phyloP scores from a whole-genome alignment of 1,140 invertebrate genomes.

The Ooceraea biroi region DNA sequence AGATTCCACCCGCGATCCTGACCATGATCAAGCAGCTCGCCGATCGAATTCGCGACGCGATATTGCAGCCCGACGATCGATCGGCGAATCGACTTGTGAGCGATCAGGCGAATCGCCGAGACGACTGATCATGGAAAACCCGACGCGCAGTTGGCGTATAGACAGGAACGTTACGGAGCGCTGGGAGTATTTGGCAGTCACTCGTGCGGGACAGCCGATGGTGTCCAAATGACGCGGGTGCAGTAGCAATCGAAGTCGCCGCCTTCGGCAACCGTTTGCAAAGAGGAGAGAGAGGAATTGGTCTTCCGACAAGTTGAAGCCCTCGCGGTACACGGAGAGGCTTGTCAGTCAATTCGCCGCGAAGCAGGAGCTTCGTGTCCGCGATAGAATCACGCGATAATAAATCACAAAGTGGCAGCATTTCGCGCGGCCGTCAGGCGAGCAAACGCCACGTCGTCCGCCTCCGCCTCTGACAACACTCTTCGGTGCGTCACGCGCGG shows the following conservation, averaged over 20 bases:
- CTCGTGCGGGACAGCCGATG: neutral
- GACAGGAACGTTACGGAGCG: neutral
- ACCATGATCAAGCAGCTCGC: neutral
- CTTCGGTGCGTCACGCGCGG: conserved; percentile 34
- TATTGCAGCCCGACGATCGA: conserved; percentile 17
- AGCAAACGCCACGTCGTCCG: neutral
- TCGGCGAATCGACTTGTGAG: neutral
- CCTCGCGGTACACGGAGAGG: conserved; percentile 27
- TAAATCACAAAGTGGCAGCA: conserved; percentile 54
- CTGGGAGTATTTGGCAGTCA: neutral
- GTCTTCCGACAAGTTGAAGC: conserved; percentile 63
- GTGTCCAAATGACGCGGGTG: conserved; percentile 32
- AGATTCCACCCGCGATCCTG: neutral
- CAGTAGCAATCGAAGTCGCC: conserved; percentile 25
- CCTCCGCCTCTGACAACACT: conserved; percentile 40
- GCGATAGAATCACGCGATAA: conserved; percentile 57
- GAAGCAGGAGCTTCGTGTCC: conserved; percentile 47
- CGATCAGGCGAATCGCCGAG: neutral
- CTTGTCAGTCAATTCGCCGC: conserved; percentile 42
- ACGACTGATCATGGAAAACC: conserved; percentile 14
- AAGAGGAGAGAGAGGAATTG: conserved; percentile 45
- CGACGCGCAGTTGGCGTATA: neutral
- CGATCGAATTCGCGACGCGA: neutral
- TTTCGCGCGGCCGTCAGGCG: conserved; percentile 50
- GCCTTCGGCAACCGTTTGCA: neutral